A percentile compares a stretch with the other conserved stretches of the same genome.
These are phyloP conservation scores for Cinclus mexicanus DNA, from an alignment of 2,113 vertebrate genomes.

Conservation along the genomic window DNA sequence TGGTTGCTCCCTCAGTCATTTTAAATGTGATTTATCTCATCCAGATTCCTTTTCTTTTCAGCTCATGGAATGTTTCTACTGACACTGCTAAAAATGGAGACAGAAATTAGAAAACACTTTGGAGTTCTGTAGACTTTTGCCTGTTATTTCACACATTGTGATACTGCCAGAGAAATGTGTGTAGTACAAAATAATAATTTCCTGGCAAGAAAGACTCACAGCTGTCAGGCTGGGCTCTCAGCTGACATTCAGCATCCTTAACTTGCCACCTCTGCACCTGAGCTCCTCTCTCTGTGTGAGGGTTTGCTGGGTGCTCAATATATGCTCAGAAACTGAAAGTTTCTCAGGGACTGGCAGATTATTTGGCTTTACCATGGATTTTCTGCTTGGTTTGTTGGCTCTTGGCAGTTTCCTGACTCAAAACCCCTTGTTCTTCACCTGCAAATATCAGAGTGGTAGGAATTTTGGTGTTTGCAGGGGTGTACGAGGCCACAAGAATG, in stretches of 20 bases:
- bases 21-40: not conserved
- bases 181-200: not conserved
- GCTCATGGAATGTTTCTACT: not conserved
- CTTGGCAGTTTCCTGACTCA: not conserved
- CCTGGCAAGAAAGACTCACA: not conserved
- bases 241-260: not conserved
- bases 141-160: not conserved
- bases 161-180: not conserved
- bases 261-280: not conserved
- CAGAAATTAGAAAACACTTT: not conserved
- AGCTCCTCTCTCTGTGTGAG: not conserved
- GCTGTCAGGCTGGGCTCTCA: not conserved
- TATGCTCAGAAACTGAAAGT: accelerated
- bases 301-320: not conserved
- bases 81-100: not conserved
- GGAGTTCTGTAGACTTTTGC: not conserved
- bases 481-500: accelerated
- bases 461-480: not conserved
- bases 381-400: not conserved
- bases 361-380: not conserved
- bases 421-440: not conserved
- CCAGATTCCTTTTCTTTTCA: not conserved
- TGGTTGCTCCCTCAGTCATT: not conserved
- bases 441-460: not conserved
- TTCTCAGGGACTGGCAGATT: not conserved